These are phyloP conservation scores for Drosophila diplacantha DNA, from an alignment of 2,888 invertebrate species.

Conservation along the genomic window DNA sequence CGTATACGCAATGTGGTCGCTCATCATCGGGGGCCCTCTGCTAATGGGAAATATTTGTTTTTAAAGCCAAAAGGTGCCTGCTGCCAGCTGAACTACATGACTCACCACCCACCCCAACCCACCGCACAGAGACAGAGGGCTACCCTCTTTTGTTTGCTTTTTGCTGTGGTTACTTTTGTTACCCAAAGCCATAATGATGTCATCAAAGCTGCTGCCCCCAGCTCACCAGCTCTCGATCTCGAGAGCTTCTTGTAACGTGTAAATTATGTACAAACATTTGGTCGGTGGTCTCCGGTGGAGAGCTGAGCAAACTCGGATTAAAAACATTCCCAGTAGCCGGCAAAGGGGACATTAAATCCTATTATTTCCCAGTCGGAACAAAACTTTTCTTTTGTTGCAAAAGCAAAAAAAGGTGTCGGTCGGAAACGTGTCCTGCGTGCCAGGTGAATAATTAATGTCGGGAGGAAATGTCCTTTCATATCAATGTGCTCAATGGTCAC, in stretches of 20 bases:
- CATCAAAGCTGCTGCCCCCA: conserved; percentile 51
- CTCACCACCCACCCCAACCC: conserved; percentile 37
- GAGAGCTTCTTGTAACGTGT: conserved; percentile 55
- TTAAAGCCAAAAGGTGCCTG: conserved; percentile 63
- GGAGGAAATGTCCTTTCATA: conserved; percentile 4
- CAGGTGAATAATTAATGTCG: conserved; percentile 66
- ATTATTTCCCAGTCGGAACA: conserved; percentile 49
- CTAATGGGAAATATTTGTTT: conserved; percentile 73
- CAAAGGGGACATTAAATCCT: conserved; percentile 58
- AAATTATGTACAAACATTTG: conserved; percentile 62
- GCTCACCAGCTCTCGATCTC: conserved; percentile 17
- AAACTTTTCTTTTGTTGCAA: conserved; percentile 40
- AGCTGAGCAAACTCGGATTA: conserved; percentile 51
- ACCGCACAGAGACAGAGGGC: conserved; percentile 10
- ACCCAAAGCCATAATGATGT: conserved; percentile 68
- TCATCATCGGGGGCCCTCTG: conserved; percentile 41
- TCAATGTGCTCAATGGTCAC: conserved; percentile 2
- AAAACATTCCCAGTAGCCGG: conserved; percentile 44
- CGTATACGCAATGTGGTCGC: conserved; percentile 67
- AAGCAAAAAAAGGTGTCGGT: conserved; percentile 44
- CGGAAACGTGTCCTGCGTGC: conserved; percentile 41
- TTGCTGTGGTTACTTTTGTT: conserved; percentile 69
- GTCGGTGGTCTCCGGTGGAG: conserved; percentile 33
- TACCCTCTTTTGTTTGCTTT: neutral
- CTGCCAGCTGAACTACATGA: conserved; percentile 44